Evolutionary conservation across 1,140 invertebrate genomes (phyloP).

Genomic region (Himalopsyche phryganea): DNA sequence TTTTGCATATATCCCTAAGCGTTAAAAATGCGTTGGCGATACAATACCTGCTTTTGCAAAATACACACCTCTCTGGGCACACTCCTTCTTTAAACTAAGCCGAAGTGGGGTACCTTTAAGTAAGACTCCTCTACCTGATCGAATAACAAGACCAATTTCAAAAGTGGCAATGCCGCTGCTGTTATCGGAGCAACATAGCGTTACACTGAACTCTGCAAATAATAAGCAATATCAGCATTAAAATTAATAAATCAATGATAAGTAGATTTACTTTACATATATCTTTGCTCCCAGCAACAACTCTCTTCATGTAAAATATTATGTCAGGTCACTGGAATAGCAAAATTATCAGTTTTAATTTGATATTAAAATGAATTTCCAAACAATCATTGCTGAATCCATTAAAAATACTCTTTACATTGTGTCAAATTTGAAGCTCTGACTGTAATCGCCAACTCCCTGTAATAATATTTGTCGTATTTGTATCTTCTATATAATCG

Average conservation of each 20-base stretch:
- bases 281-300: too few relatives aligned
- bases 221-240: slow-evolving; percentile 1
- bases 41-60: slow-evolving; percentile 57
- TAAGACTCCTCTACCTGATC: slow-evolving; percentile 69
- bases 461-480: too few relatives aligned
- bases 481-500: too few relatives aligned
- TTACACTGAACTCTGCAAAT: slow-evolving; percentile 82
- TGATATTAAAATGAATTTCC: slow-evolving; percentile 12
- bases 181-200: slow-evolving; percentile 85
- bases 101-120: slow-evolving; percentile 86
- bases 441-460: too few relatives aligned
- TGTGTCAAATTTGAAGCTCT: too few relatives aligned
- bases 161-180: slow-evolving; percentile 85
- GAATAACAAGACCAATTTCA: slow-evolving; percentile 82
- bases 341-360: not conserved
- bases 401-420: too few relatives aligned
- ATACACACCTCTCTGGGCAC: slow-evolving; percentile 84
- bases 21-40: slow-evolving; percentile 58
- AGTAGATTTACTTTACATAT: too few relatives aligned
- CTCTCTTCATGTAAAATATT: too few relatives aligned
- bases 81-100: slow-evolving; percentile 89
- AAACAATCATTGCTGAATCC: too few relatives aligned
- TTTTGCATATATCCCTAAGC: slow-evolving; percentile 37
- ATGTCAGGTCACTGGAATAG: not conserved
- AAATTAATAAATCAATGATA: not conserved